Evolutionary conservation across 2,797 vertebrate genomes (phyloP).

Genomic region (Leptoclinus maculatus): DNA sequence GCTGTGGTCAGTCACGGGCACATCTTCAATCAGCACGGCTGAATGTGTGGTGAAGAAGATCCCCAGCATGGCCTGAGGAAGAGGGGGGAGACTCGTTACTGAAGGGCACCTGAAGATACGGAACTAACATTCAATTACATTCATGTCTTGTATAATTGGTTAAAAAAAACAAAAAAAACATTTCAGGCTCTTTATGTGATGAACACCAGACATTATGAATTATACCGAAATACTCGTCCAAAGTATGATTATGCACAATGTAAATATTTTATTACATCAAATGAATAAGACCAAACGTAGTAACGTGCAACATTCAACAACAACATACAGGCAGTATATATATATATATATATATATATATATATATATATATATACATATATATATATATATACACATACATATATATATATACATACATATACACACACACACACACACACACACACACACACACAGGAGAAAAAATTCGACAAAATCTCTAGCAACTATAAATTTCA

Average conservation of each 20-base stretch:
- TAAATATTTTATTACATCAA: background rate
- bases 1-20: constrained; percentile 80
- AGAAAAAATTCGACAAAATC: no score
- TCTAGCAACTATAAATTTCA: no score
- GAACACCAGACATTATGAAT: background rate
- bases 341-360: no score
- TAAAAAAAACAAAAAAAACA: background rate
- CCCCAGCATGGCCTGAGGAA: constrained; percentile 85
- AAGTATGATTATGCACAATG: background rate
- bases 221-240: background rate
- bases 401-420: no score
- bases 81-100: background rate
- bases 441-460: no score
- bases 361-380: no score
- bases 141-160: background rate
- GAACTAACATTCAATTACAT: background rate
- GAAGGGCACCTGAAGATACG: background rate
- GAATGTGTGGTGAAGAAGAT: constrained; percentile 90
- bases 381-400: no score
- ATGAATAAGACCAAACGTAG: background rate
- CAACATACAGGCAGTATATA: background rate
- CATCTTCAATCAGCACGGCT: constrained; percentile 88
- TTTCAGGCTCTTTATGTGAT: background rate
- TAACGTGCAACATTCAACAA: background rate
- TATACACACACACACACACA: no score